Conservation (phyloP, 30 jellyfish, hydroid and myxozoan species). For the Pelagia noctiluca region DNA sequence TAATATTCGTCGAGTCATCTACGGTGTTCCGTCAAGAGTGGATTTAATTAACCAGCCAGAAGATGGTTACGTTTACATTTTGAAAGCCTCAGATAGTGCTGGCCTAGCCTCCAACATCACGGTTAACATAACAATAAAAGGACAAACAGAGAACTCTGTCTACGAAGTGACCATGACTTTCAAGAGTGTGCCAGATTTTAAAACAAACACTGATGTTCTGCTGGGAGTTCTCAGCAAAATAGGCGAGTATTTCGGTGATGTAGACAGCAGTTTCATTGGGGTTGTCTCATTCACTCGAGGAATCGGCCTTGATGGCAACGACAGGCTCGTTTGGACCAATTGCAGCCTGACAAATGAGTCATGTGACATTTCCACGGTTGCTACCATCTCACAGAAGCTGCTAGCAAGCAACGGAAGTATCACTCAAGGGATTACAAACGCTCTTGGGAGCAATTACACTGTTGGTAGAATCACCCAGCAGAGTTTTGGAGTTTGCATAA, state of each 20-base stretch:
- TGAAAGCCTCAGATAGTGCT: conserved; percentile 15
- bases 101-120: background rate
- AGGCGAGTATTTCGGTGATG: conserved; percentile 20
- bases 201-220: conserved; percentile 15
- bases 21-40: conserved; percentile 81
- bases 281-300: conserved; percentile 24
- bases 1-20: conserved; percentile 19
- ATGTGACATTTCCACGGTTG: conserved; percentile 7
- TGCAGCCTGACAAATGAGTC: conserved; percentile 39
- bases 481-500: conserved; percentile 33
- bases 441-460: conserved; percentile 29
- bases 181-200: background rate
- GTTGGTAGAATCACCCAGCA: conserved; percentile 8
- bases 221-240: conserved; percentile 12
- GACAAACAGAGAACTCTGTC: conserved; percentile 28
- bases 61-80: conserved; percentile 65
- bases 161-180: conserved; percentile 19
- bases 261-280: background rate
- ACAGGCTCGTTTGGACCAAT: conserved; percentile 28
- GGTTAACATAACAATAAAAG: conserved; percentile 36
- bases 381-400: background rate
- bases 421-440: background rate
- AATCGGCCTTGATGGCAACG: conserved; percentile 27
- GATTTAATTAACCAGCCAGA: conserved; percentile 58
- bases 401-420: conserved; percentile 28